Base-by-base conservation (phyloP, 2,113 vertebrate species). In the Dicaeum eximium region DNA sequence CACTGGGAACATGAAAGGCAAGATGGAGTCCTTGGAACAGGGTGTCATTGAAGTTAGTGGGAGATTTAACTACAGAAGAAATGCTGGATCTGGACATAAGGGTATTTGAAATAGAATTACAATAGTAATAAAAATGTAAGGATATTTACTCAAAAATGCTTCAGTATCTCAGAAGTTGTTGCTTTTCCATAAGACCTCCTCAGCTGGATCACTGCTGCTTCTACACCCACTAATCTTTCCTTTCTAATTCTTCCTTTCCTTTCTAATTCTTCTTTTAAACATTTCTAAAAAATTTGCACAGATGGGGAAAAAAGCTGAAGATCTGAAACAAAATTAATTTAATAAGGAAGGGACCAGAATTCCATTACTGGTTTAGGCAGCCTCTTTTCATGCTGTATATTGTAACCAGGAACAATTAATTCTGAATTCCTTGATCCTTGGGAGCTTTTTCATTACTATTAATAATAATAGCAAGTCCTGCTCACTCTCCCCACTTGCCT, bases 391-490 rank as follows among this genome's bases (percentile, higher is more conserved):
- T 85, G 92, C 71, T 77, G 65, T 58, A 80, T 88, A 87, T 92
- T 89, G 90, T 93, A 93, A 96, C 93, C 86, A 81, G 83, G 74
- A 96, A 92, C 86, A 96, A 96, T 97, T 95, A 94, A 97, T 96
- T 92, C 92, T 47, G 4, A 91, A 92, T 62, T 51, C 92, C 85
- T 90, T 92, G 91, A 93, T 96, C 94, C 94, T 65, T 44, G 51
- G 72, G 56, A 94, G 85, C 51, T 94, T 92, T 95, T 94, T 50
- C 62, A 92, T 94, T 96, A 72, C 51, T 91, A 94, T 86, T 92
- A 94, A 10, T 86, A 93, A 88, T 91, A 81, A 93, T 64, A 88
- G 79, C 53, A 93, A 88, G 84, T 85, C 81, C 75, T 11, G 17
- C 50, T 92, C 80, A 14, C n/a, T 92, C 23, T 90, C n/a, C n/a